These are phyloP conservation scores for Diabrotica undecimpunctata DNA, from an alignment of 1,140 invertebrate genomes.

Conservation along the genomic window DNA sequence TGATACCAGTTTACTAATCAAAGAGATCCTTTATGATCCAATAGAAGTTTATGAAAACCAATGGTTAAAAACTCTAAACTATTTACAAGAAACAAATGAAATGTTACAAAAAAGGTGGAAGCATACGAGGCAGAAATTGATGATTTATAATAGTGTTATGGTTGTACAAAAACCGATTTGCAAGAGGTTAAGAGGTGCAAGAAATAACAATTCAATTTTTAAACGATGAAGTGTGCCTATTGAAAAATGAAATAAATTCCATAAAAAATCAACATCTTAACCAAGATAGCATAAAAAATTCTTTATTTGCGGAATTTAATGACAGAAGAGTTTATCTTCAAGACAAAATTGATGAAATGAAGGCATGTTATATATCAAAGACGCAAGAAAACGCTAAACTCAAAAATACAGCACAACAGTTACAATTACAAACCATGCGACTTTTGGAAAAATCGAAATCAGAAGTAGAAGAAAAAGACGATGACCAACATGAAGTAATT, in stretches of 20 bases:
- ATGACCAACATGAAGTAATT: too few species aligned
- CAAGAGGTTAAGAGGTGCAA: constrained; percentile 26
- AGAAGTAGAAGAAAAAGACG: too few species aligned
- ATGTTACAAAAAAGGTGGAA: neutral
- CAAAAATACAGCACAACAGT: too few species aligned
- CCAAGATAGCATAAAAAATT: constrained; percentile 35
- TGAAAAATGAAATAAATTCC: constrained; percentile 30
- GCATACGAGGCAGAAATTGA: constrained; percentile 23
- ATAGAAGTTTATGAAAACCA: neutral
- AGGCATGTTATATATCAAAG: too few species aligned
- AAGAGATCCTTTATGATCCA: constrained; percentile 10
- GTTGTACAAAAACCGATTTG: constrained; percentile 31
- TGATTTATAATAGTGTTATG: constrained; percentile 25
- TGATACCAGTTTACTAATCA: constrained; percentile 7
- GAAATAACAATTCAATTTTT: constrained; percentile 27
- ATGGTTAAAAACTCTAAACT: neutral
- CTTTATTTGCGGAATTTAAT: constrained; percentile 41
- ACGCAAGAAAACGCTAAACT: too few species aligned
- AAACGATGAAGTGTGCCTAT: constrained; percentile 31
- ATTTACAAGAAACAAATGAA: neutral
- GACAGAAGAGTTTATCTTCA: constrained; percentile 36
- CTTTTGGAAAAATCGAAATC: too few species aligned
- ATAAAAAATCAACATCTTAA: constrained; percentile 33
- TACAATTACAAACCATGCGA: too few species aligned
- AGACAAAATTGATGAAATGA: too few species aligned